These are phyloP conservation scores for Leucozona laternaria DNA, from an alignment of 2,888 invertebrate genomes.

Conservation along the genomic window DNA sequence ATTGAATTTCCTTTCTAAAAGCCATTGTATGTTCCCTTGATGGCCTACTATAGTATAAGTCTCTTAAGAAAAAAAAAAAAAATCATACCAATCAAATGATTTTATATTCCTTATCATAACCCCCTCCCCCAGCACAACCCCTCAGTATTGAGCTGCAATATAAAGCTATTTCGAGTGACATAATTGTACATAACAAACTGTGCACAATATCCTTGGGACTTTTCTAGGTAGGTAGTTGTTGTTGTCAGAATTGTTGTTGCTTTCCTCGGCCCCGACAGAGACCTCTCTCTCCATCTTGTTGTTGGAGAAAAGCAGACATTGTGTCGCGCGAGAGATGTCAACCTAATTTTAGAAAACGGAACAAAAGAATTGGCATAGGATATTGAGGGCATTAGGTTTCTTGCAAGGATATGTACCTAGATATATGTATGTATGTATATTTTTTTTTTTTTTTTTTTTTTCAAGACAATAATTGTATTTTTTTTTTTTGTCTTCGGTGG, in stretches of 20 bases:
- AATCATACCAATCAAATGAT: constrained; percentile 9
- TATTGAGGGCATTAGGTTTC: constrained; percentile 69
- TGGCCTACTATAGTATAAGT: constrained; percentile 31
- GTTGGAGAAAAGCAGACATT: constrained; percentile 43
- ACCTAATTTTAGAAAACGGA: constrained; percentile 59
- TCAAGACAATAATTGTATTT: constrained; percentile 13
- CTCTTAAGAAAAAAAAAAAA: background rate
- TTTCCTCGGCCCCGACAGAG: background rate
- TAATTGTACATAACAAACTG: constrained; percentile 34
- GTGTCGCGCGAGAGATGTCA: constrained; percentile 65
- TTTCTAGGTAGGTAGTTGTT: background rate
- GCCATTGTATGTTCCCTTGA: constrained; percentile 5
- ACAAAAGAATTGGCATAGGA: constrained; percentile 65
- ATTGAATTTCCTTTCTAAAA: constrained; percentile 57
- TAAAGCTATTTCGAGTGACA: constrained; percentile 13
- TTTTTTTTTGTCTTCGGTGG: background rate
- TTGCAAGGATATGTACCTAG: constrained; percentile 27
- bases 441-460: background rate
- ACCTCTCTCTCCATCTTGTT: background rate
- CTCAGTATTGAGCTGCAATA: background rate
- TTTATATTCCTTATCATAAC: constrained; percentile 3
- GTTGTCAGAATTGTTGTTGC: background rate
- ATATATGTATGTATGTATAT: background rate
- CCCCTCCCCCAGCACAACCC: background rate
- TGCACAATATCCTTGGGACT: constrained; percentile 26